Base-by-base conservation (phyloP, 2,113 vertebrate genomes). In the Aldabrachelys gigantea region DNA sequence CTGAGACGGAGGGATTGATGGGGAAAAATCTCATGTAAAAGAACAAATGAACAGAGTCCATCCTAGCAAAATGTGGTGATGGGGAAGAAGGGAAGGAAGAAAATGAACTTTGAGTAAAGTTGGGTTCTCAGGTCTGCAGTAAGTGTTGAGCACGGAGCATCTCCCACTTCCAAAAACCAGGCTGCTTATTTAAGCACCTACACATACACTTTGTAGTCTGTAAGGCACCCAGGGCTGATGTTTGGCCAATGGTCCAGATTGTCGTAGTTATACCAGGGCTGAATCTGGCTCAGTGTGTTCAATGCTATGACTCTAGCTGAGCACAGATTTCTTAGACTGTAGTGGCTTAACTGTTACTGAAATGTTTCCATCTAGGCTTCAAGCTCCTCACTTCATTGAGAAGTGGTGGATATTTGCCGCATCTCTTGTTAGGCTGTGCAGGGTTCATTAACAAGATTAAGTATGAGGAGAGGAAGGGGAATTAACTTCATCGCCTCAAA, bases 401-500 rank as follows among this genome's bases (percentile, higher is more conserved):
- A 57, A 41, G 41, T 75, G 82, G 91, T 82, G n/a, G 24, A 25
- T 44, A 35, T 38, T 50, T 27, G 41, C 47, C 93, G 81, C 57
- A 86, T 44, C 8, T 62, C 35, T 22, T 27, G 25, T 27, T 49
- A 31, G 56, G 31, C 50, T 84, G 62, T 35, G 19, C 76, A 81
- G 82, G 4, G 2, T 44, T 79, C 3, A 0, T 4, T 22, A 75
- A 22, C 47, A n/a, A 4, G 59, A 65, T 65, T 5, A 7, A n/a
- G 25, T 14, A 57, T 16, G 17, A 62, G 27, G 19, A 9, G 87
- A 29, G 72, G 29, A 44, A 11, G 19, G 19, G 44, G n/a, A 10
- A 3, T 35, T 31, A 52, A 57, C 1, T 0, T 17, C 27, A 24
- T 16, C 4, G 27, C 59, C n/a, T 24, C 53, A 53, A 8, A 4